Evolutionary conservation across 2,113 vertebrate species (phyloP), one percentile per base, ranked within the genome.

Genomic region (Papio anubis): DNA sequence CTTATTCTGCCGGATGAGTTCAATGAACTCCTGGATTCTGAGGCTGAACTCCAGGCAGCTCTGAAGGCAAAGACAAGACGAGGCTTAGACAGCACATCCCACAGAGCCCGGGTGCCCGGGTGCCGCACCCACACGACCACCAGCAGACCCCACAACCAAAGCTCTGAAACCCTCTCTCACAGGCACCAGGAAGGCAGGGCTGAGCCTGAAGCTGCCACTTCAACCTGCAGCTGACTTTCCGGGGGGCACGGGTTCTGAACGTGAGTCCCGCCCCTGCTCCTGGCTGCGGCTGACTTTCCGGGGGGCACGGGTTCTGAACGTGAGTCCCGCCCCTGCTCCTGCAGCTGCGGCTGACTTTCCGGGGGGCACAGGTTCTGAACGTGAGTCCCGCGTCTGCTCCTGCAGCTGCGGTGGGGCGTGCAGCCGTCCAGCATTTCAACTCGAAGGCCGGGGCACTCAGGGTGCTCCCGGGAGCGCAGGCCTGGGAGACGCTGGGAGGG

Each of bases 11-110:
- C 99, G 99, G 97, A 99, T 99, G 92, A 99, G 99, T 98, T 99
- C 99, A 59, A 99, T 99, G 98, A 99, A 99, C 99, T 99, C 99
- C 98, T 99, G 99, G 98, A 99, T 99, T 98, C 99, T 99, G 92
- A 99, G 99, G 98, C 99, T 99, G 99, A 99, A 99, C 98, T 99
- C 99, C 98, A 99, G 99, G 98, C 99, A 99, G 97, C 99, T 99
- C 99, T 99, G 98, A 98, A 97, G 97, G 97, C 35, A 97, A 97
- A 99, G 94, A 98, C 35, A 94, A 97, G 95, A 97, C 50, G 93
- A 48, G 16, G 92, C 90, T 98, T 76, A 97, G 52, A 30, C 45
- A 25, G 38, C 2, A 21, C 50, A 80, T 12, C 76, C 21, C 9
- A 2, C n/a, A 5, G 20, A 11, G 45, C n/a, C 35, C 43, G 40